Evolutionary conservation across 2,888 invertebrate genomes (phyloP), one percentile per base, ranked within the genome.

Genomic region (Epistrophella euchroma): DNA sequence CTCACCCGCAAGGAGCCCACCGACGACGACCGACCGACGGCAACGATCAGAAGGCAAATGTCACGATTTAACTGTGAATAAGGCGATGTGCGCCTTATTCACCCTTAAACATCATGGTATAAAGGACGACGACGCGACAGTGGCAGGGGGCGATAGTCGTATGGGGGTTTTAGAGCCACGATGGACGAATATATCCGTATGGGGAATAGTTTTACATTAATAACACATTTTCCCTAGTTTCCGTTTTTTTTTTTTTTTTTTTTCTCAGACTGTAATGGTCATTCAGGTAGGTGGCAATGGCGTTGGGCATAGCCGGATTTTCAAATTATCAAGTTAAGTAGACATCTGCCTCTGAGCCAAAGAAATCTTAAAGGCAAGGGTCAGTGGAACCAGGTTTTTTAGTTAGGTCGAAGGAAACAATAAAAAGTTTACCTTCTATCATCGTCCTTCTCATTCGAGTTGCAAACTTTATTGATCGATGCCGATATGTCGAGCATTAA

Each of bases 171-270:
- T 47, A 32, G 19, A 32, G 19, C 15, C 32, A 35, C 35, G 47
- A 35, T 37, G 60, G 40, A 76, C 40, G n/a, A 19, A 68, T 43
- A 70, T 81, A 77, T 81, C 50, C 55, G 76, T 47, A 72, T 70
- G 80, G 68, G 62, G 62, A 52, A 74, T 66, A 52, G 75, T 80
- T 40, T 60, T 62, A 68, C 62, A 68, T 52, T 73, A 70, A 68
- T 72, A 66, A 66, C 52, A 64, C 32, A 47, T 71, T 64, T 60
- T 45, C n/a, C 37, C 40, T 70, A 28, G 40, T 71, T 71, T 58
- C n/a, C 37, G 55, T 55, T 28, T 35, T 22, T 25, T 35, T 37
- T 66, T 72, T 55, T 28, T 28, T 22, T 25, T 32, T 37, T 58
- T 72, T 40, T n/a, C n/a, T 19, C 15, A 60, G 50, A 10, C 40